Percentiles rank a stretch among this genome's conserved stretches.
phyloP scores from a whole-genome alignment of 2,113 vertebrate genomes.

The Phrynocephalus versicolor region DNA sequence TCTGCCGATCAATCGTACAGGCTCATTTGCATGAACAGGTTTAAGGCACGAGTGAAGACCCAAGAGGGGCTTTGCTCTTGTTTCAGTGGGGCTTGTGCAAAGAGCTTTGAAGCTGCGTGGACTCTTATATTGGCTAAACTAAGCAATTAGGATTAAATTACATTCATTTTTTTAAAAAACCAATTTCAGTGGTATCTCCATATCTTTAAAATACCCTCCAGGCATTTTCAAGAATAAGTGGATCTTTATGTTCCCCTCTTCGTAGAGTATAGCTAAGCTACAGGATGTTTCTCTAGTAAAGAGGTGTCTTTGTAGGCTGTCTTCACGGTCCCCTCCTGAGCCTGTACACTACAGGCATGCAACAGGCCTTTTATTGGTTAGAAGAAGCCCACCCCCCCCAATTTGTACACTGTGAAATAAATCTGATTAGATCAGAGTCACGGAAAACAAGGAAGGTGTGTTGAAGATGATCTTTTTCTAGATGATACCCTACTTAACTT shows the following conservation, averaged over 20 bases:
- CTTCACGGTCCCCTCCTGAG: slow-evolving; percentile 6
- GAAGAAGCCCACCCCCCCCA: background rate
- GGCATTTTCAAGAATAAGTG: background rate
- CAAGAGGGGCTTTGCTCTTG: background rate
- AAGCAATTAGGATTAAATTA: background rate
- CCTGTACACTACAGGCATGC: background rate
- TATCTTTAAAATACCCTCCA: background rate
- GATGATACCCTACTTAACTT: background rate
- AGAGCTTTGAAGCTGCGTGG: background rate
- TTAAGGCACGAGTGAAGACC: background rate
- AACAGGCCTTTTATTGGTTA: background rate
- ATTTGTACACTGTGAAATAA: background rate
- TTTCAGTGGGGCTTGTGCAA: background rate
- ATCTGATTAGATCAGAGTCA: background rate
- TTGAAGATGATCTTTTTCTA: background rate
- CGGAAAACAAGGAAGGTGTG: background rate
- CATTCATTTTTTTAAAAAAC: background rate
- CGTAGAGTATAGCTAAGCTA: slow-evolving; percentile 9
- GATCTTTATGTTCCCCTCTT: background rate
- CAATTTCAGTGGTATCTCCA: background rate
- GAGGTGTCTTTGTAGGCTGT: slow-evolving; percentile 2
- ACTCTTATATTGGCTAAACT: background rate
- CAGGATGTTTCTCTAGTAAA: background rate
- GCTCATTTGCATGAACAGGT: background rate
- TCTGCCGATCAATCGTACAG: background rate